These are phyloP conservation scores for Campylomormyrus numenius DNA, from an alignment of 2,113 vertebrate genomes.

Conservation along the genomic window DNA sequence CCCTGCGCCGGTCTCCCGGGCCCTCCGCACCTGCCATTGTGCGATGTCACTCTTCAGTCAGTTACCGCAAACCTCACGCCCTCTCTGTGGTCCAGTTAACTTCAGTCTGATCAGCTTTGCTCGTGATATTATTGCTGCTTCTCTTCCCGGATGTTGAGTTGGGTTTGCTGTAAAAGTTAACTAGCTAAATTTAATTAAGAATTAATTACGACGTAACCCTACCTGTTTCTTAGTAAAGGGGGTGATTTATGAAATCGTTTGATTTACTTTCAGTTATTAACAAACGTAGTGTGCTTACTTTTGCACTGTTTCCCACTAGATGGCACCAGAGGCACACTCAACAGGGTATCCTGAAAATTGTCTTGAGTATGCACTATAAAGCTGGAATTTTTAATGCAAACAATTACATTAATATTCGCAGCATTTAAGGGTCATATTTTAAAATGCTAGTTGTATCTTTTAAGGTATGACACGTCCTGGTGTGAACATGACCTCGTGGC, in stretches of 20 bases:
- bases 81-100: not conserved
- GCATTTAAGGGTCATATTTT: not conserved
- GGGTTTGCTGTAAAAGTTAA: not conserved
- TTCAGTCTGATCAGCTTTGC: not conserved
- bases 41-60: not conserved
- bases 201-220: not conserved
- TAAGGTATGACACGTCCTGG: not conserved
- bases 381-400: not conserved
- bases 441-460: not conserved
- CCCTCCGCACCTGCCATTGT: not conserved
- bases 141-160: not conserved
- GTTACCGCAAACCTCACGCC: not conserved
- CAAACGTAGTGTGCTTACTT: not conserved
- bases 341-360: not conserved
- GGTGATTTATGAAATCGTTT: not conserved
- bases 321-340: slow-evolving; percentile 7
- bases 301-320: not conserved
- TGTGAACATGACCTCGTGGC: not conserved
- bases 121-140: not conserved
- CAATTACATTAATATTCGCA: not conserved
- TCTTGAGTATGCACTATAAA: not conserved
- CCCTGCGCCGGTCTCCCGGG: not conserved
- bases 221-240: not conserved
- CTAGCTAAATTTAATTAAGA: not conserved
- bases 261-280: not conserved